Evolutionary conservation across 2,113 vertebrate species (phyloP), one percentile per base, ranked within the genome.

Genomic region (Dromiciops gliroides): DNA sequence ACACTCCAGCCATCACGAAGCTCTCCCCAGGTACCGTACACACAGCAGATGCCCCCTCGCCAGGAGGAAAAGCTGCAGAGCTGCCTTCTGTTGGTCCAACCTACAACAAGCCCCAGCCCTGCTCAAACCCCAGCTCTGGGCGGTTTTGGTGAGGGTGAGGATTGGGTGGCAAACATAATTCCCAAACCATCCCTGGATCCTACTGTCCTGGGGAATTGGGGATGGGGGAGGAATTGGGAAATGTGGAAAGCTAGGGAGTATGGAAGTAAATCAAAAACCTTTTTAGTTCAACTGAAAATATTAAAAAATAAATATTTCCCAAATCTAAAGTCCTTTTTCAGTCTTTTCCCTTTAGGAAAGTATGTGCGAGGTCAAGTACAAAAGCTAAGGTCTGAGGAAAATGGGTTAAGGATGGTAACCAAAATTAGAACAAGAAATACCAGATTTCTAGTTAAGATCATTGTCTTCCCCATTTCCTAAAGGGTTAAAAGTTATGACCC

Each of bases 41-140:
- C 93, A 93, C 97, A 97, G 93, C 97, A 98, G 51, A 97, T 92
- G 0, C 93, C 94, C 14, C 95, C 93, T 4, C 9, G 89, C 97
- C 94, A 93, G 48, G 97, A 97, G 0, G 96, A 95, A 92, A 95
- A 96, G 89, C 97, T 95, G 93, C 97, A 98, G 28, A 98, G 67
- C 16, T 93, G 67, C 44, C 51, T 90, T 92, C 23, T 14, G 14
- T 19, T 0, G 0, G 3, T 6, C 92, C 91, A 52, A 47, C 94
- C 97, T 98, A 92, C 50, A 91, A 96, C 0, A 67, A 83, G 22
- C 44, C 48, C 3, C 90, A 90, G 24, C 53, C 3, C 26, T 0
- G 2, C 60, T 97, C 60, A 96, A 50, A 83, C 48, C 28, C 16
- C 14, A 67, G 49, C 44, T 26, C 0, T 8, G 47, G 47, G 22